A percentile compares a stretch with the other conserved stretches of the same genome.
phyloP scores from a whole-genome alignment of 2,797 vertebrate genomes.

The Myoxocephalus aenaeus region DNA sequence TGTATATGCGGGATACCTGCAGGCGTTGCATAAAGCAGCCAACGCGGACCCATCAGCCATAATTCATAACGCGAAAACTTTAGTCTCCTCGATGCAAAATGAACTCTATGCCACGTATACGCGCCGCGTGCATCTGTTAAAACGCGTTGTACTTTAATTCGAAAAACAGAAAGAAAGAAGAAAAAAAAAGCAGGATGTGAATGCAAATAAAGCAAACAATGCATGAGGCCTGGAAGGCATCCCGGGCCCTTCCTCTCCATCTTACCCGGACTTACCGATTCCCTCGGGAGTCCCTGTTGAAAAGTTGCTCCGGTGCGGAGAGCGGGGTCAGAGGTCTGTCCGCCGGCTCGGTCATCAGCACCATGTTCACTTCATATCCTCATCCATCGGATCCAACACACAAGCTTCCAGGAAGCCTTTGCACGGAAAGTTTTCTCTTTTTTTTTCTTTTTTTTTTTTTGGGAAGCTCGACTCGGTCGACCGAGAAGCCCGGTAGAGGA shows the following conservation, averaged over 20 bases:
- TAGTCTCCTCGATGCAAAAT: conserved; percentile 16
- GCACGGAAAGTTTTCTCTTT: conserved; percentile 53
- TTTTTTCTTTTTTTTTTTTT: conserved; percentile 50
- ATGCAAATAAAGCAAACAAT: conserved; percentile 22
- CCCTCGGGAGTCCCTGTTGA: conserved; percentile 65
- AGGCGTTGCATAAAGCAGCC: neutral
- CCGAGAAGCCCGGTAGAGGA: conserved; percentile 50
- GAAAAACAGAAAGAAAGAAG: neutral
- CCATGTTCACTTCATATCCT: conserved; percentile 47
- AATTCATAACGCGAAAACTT: neutral
- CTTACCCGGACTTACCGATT: conserved; percentile 69
- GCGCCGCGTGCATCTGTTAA: neutral
- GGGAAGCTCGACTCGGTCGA: conserved; percentile 60
- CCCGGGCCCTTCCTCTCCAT: conserved; percentile 45
- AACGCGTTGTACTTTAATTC: neutral
- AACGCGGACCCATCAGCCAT: neutral
- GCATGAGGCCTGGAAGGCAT: conserved; percentile 3
- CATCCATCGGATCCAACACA: conserved; percentile 18
- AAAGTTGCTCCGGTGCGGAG: conserved; percentile 63
- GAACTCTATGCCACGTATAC: conserved; percentile 45
- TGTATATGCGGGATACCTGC: neutral
- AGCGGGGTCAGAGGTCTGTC: conserved; percentile 67
- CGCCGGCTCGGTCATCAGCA: conserved; percentile 75
- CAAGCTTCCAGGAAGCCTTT: conserved; percentile 37
- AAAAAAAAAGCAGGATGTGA: neutral